A percentile compares a stretch with the other conserved stretches of the same genome.
Evolutionary conservation across 2,888 invertebrate genomes (phyloP).

Genomic region (Neoitamus cyanurus): DNA sequence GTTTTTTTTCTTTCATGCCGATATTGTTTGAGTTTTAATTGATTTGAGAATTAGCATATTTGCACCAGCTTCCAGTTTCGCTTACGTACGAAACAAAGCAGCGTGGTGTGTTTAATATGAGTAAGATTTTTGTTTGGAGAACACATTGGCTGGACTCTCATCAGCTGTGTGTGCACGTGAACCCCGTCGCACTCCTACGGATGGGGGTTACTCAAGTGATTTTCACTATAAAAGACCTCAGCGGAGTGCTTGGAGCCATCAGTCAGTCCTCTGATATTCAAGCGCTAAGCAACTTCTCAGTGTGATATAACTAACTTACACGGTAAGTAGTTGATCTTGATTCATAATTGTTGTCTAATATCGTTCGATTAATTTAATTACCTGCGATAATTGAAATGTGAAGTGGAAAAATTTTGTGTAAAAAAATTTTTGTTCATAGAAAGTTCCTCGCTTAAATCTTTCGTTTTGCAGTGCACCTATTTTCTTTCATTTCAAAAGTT

Average conservation of each 20-base stretch:
- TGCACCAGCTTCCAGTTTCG: neutral
- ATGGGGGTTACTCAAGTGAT: slow-evolving; percentile 12
- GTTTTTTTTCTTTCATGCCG: neutral
- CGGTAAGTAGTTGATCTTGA: neutral
- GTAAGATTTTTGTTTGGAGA: slow-evolving; percentile 3
- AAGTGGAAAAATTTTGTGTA: neutral
- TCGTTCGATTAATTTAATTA: neutral
- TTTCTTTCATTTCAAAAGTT: neutral
- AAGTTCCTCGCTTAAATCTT: neutral
- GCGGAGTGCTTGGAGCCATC: neutral
- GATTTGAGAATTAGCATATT: neutral
- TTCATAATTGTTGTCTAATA: neutral
- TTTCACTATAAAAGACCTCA: slow-evolving; percentile 34
- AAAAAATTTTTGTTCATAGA: neutral
- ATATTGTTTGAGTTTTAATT: neutral
- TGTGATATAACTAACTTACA: neutral
- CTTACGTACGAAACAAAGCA: neutral
- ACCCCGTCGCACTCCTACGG: neutral
- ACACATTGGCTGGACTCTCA: slow-evolving; percentile 2
- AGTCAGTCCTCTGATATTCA: slow-evolving; percentile 17
- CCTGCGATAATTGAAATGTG: neutral
- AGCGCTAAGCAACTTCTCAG: neutral
- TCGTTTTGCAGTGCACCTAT: neutral
- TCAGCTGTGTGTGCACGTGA: neutral
- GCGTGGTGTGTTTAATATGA: neutral